Base-by-base conservation (phyloP, 2,888 invertebrate genomes). In the Brachypalpus laphriformis region DNA sequence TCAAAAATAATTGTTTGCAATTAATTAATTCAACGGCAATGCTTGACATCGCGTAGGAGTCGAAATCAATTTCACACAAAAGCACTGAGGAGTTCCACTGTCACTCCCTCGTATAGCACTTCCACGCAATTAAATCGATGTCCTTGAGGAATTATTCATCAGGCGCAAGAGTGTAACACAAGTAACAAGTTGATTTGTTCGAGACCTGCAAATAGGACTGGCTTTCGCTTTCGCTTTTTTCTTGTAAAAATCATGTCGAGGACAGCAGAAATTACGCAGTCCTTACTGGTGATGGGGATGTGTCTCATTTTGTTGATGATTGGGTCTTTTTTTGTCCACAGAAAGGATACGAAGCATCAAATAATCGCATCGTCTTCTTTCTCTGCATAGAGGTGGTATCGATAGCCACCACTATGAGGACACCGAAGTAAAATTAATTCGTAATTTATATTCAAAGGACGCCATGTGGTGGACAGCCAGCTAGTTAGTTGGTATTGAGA, bases 1-100 rank as follows among this genome's bases (percentile, higher is more conserved):
- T 71, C 80, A 82, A 75, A 70, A 82, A 82, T 76, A 70, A 82
- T 82, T 82, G 82, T 82, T 72, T 77, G 76, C 71, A 76, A 82
- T 82, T 76, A 82, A 82, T 82, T 82, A 76, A 82, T 76, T 82
- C 82, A 76, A 82, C 59, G 45, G 59, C 42, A 66, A 65, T 61
- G 56, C 54, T 71, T 6, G 65, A 59, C 49, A 82, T 66, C 70
- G 75, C 57, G 81, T 76, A 72, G 76, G 76, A 82, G 71, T 66
- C 28, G 65, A 77, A 70, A 82, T 76, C 59, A 77, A 76, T 76
- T 82, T 71, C 63, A 28, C 57, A 71, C 56, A 70, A 82, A 40
- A 82, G 28, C 57, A 34, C 9, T 9, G 45, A 71, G 71, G 71
- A 76, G 65, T 65, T 45, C 11, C 18, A 25, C 25, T 4, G 2